Percentiles rank a stretch among this genome's conserved stretches.
Evolutionary conservation across 2,888 invertebrate species (phyloP).

Genomic region (Limnephilus marmoratus): DNA sequence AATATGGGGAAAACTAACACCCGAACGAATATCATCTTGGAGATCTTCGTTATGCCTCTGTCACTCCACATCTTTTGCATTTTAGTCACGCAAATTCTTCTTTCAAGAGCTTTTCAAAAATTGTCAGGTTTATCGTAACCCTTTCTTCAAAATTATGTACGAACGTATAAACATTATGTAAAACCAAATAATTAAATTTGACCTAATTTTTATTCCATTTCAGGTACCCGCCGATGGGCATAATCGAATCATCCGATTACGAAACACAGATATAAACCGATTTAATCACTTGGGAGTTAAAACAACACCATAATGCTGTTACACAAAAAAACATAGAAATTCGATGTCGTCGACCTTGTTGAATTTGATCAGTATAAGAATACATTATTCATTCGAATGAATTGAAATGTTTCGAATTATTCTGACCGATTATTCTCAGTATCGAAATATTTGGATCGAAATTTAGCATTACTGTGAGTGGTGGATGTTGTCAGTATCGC

Average conservation of each 20-base stretch:
- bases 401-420: not conserved
- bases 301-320: no score
- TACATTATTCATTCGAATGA: not conserved
- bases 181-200: not conserved
- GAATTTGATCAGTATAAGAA: not conserved
- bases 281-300: not conserved
- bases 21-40: no score
- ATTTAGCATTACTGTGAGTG: not conserved
- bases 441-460: not conserved
- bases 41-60: no score
- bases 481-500: no score
- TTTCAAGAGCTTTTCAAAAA: no score
- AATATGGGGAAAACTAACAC: no score
- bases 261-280: not conserved
- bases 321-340: not conserved
- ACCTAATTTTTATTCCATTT: not conserved
- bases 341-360: not conserved
- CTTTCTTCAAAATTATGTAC: no score
- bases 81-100: no score
- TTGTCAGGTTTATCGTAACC: no score
- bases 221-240: not conserved
- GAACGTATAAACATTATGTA: not conserved
- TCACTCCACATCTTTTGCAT: no score
- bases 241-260: not conserved
- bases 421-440: not conserved